A percentile compares a stretch with the other conserved stretches of the same genome.
Conservation (phyloP, 2,797 vertebrate species). For the Myotis planiceps region DNA sequence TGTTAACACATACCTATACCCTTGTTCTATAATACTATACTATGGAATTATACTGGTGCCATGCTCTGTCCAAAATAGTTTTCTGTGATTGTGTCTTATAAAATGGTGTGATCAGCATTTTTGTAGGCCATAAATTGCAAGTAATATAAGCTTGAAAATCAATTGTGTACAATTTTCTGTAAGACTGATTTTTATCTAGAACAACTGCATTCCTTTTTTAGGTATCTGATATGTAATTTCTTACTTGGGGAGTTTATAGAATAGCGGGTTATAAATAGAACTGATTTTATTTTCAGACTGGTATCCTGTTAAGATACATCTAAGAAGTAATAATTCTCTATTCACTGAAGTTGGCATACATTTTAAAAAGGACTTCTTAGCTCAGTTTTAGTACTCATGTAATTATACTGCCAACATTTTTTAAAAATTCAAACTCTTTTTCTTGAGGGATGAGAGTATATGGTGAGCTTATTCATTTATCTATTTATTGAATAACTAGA, state of each 20-base stretch:
- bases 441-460: not conserved
- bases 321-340: slow-evolving; percentile 22
- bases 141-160: slow-evolving; percentile 46
- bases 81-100: not conserved
- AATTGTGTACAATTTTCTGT: slow-evolving; percentile 47
- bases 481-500: not conserved
- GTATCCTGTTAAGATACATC: slow-evolving; percentile 28
- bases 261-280: slow-evolving; percentile 2
- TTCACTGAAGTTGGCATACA: not conserved
- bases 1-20: not conserved
- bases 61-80: slow-evolving; percentile 21
- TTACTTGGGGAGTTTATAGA: slow-evolving; percentile 13
- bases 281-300: slow-evolving; percentile 50
- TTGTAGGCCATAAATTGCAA: not conserved
- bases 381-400: slow-evolving; percentile 17
- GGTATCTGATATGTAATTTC: slow-evolving; percentile 32
- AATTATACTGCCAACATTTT: not conserved
- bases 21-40: not conserved
- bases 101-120: not conserved
- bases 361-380: slow-evolving; percentile 15
- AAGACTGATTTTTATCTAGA: slow-evolving; percentile 30
- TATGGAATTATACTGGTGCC: not conserved
- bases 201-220: slow-evolving; percentile 24
- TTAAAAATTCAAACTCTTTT: not conserved
- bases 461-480: not conserved